These are phyloP conservation scores for Flexamia atlantica DNA, from an alignment of 2,888 invertebrate species.

Conservation along the genomic window DNA sequence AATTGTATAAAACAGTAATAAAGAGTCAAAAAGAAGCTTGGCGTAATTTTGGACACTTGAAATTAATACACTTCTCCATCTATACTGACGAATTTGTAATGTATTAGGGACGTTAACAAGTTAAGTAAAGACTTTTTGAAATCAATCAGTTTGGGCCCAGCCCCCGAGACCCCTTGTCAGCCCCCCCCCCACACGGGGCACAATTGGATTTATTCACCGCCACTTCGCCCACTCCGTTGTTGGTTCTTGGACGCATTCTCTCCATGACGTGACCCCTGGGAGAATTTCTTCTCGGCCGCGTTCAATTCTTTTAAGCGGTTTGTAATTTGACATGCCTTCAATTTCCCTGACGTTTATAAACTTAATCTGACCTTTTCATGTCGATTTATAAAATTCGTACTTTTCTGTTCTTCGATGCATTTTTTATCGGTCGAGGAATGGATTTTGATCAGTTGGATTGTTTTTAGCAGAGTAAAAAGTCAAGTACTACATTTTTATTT, in stretches of 20 bases:
- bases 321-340: conserved; percentile 36
- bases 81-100: too few relatives aligned
- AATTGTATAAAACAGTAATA: too few relatives aligned
- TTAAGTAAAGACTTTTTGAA: conserved; percentile 23
- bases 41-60: too few relatives aligned
- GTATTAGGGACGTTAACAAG: conserved; percentile 46
- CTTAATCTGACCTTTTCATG: conserved; percentile 16
- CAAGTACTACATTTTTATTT: too few relatives aligned
- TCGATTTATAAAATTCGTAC: not conserved
- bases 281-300: conserved; percentile 41
- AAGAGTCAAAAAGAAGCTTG: too few relatives aligned
- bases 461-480: too few relatives aligned
- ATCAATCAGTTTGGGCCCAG: not conserved
- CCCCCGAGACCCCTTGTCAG: not conserved
- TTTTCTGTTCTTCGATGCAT: not conserved
- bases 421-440: not conserved
- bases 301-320: conserved; percentile 52
- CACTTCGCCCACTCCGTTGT: conserved; percentile 24
- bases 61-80: too few relatives aligned
- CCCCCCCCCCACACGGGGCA: too few relatives aligned
- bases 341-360: conserved; percentile 14
- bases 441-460: not conserved
- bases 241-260: too few relatives aligned
- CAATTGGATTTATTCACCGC: conserved; percentile 35
- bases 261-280: conserved; percentile 14